phyloP scores from a whole-genome alignment of 2,113 vertebrate genomes.

The Scalopus aquaticus region DNA sequence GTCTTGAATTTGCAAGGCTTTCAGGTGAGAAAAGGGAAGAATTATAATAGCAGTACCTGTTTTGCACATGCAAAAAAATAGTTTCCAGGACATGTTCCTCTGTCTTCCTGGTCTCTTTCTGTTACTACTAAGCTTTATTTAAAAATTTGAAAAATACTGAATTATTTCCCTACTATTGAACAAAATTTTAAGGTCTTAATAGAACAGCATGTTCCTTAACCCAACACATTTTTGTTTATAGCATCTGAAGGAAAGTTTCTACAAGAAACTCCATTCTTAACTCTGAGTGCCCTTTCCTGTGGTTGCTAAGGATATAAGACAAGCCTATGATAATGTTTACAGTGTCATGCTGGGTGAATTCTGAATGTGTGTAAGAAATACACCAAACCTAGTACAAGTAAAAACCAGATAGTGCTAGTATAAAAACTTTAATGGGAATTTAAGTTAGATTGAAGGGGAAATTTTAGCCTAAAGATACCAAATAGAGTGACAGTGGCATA shows the following conservation, averaged over 20 bases:
- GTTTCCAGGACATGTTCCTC: background rate
- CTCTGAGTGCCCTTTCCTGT: background rate
- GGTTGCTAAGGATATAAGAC: background rate
- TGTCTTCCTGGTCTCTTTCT: background rate
- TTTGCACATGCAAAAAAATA: background rate
- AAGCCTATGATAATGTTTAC: background rate
- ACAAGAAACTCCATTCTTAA: background rate
- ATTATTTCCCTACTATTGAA: background rate
- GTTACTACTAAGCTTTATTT: background rate
- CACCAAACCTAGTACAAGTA: background rate
- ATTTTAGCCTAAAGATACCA: background rate
- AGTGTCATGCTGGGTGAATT: background rate
- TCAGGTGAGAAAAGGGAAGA: slow-evolving; percentile 48
- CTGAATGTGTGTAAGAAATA: background rate
- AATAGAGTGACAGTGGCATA: background rate
- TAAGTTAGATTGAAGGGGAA: background rate
- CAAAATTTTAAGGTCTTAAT: slow-evolving; percentile 16
- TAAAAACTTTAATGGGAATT: background rate
- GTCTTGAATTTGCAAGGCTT: slow-evolving; percentile 61
- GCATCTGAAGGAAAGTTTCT: background rate
- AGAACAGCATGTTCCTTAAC: background rate
- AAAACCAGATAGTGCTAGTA: background rate
- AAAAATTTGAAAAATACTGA: background rate
- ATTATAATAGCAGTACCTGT: background rate
- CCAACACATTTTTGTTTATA: background rate